Conservation (phyloP, 2,113 vertebrate species). For the Leptodactylus fuscus region DNA sequence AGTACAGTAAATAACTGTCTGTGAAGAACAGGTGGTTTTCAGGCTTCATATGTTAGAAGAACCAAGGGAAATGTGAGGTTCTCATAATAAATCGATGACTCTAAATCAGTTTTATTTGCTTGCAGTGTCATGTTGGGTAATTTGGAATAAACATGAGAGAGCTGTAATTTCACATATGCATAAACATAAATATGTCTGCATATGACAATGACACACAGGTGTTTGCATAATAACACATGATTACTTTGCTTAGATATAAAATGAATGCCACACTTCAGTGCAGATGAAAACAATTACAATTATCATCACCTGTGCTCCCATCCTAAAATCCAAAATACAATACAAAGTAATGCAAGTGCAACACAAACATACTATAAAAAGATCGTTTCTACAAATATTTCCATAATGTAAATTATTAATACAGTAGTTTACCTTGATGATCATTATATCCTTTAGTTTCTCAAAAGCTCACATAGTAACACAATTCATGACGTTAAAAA, state of each 20-base stretch:
- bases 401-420: too few relatives aligned
- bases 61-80: slow-evolving; percentile 8
- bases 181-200: slow-evolving; percentile 41
- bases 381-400: neutral
- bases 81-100: neutral
- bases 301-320: slow-evolving; percentile 9
- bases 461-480: too few relatives aligned
- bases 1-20: neutral
- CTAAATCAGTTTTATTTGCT: slow-evolving; percentile 18
- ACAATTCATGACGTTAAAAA: too few relatives aligned
- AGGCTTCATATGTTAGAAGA: neutral
- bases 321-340: neutral
- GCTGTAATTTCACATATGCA: slow-evolving; percentile 34
- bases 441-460: too few relatives aligned
- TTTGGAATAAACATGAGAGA: slow-evolving; percentile 41
- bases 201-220: slow-evolving; percentile 39
- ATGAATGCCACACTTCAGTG: neutral
- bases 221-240: slow-evolving; percentile 47
- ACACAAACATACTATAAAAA: slow-evolving; percentile 19
- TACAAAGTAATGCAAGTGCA: neutral
- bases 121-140: slow-evolving; percentile 19
- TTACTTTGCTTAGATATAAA: slow-evolving; percentile 38
- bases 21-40: neutral
- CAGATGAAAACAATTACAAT: slow-evolving; percentile 37
- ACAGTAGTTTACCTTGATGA: too few relatives aligned